Base-by-base conservation (phyloP, 1,140 invertebrate species). In the Tenebrio molitor region DNA sequence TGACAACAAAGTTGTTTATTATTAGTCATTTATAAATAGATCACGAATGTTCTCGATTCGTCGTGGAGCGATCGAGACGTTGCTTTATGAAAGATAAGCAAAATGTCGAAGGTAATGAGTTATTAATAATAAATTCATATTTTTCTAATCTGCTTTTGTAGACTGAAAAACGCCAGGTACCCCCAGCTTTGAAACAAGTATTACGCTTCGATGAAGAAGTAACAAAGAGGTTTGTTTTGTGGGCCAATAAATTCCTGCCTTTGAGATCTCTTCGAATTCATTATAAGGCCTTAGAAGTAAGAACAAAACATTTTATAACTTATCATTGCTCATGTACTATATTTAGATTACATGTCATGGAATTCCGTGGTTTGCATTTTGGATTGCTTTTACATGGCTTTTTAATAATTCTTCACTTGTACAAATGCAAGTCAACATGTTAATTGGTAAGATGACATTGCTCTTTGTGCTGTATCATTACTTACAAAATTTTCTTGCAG, bases 401-500 rank as follows among this genome's bases (percentile, higher is more conserved):
- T 84, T 91, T 10, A 89, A 90, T 74, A 88, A 85, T 76, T 85
- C 84, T 73, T 83, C 84, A 8, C 83, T 92, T 12, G 90, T 93
- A 80, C 90, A 94, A 84, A 87, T 95, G 84, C 90, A 95, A 86
- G 86, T 95, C 0, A 97, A 97, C 83, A 89, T 97, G 77, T 84
- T 96, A 6, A 82, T 95, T 77, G 95, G 94, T 94, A 87, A 63
- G 15, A 21, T 7, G 14, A 64, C 12, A 33, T 14, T 6, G 6
- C 33, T n/a, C 1, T 36, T 10, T 10, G 23, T 29, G 0, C 10
- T 64, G n/a, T n/a, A n/a, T n/a, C n/a, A n/a, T 64, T 34, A 10
- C 17, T 10, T 5, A 16, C 14, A 10, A 8, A 14, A 8, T 90
- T 90, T 75, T 39, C 2, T 12, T 39, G 36, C 84, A 96, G 95